These are phyloP conservation scores for Intellagama lesueurii DNA, from an alignment of 2,797 vertebrate species.

Conservation along the genomic window DNA sequence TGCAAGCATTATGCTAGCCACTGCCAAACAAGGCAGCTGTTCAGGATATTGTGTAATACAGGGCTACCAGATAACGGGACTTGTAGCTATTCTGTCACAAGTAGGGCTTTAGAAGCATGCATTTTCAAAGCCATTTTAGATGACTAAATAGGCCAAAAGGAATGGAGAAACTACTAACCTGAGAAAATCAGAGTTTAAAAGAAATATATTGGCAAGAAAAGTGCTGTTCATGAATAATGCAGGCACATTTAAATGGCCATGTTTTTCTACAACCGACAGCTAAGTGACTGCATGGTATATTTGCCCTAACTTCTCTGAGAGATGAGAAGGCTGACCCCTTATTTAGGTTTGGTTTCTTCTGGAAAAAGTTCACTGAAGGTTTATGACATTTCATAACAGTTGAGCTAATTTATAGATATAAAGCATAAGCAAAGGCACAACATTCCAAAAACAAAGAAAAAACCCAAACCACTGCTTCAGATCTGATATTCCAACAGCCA, in stretches of 20 bases:
- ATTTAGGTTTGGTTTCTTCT: not conserved
- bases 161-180: not conserved
- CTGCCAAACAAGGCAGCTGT: constrained; percentile 87
- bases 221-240: not conserved
- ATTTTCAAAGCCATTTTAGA: constrained; percentile 36
- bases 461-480: not conserved
- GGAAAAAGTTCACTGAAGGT: not conserved
- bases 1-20: constrained; percentile 76
- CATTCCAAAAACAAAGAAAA: not conserved
- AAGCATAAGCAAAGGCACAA: not conserved
- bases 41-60: constrained; percentile 67
- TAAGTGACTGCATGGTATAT: not conserved
- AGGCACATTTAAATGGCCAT: not conserved
- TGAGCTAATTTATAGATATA: not conserved
- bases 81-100: constrained; percentile 40
- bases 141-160: not conserved
- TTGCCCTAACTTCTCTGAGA: not conserved
- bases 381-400: not conserved
- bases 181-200: not conserved
- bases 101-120: constrained; percentile 11
- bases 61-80: constrained; percentile 52
- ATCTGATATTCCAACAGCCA: not conserved
- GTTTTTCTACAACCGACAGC: not conserved
- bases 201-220: not conserved
- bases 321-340: not conserved